These are phyloP conservation scores for Schizaphis graminum DNA, from an alignment of 2,888 invertebrate genomes.

Conservation along the genomic window DNA sequence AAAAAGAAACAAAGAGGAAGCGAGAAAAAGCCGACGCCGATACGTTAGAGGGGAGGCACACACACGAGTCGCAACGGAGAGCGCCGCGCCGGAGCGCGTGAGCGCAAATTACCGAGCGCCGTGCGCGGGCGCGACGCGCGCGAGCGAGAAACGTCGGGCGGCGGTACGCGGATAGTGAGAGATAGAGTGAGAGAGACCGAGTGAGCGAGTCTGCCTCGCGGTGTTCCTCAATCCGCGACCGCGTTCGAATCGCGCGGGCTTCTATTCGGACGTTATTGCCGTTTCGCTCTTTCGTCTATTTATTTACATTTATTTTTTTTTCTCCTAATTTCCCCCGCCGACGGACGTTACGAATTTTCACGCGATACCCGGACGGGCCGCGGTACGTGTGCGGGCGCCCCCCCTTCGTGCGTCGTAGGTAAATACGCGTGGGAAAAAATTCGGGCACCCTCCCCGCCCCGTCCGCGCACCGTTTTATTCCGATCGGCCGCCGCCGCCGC, in stretches of 20 bases:
- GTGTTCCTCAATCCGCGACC: background rate
- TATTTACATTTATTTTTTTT: background rate
- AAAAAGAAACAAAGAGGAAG: background rate
- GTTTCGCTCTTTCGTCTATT: conserved; percentile 12
- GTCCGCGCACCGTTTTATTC: background rate
- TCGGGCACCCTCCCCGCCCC: conserved; percentile 32
- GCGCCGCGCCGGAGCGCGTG: background rate
- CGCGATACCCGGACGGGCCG: background rate
- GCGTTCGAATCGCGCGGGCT: background rate
- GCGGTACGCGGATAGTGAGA: background rate
- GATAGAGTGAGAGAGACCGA: background rate
- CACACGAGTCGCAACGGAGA: background rate
- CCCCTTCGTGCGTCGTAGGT: background rate
- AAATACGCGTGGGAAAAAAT: conserved; percentile 38
- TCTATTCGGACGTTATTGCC: background rate
- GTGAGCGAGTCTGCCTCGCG: background rate
- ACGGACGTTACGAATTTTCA: background rate
- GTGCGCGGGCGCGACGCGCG: background rate
- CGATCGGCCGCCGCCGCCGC: conserved; percentile 1
- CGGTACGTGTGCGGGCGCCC: background rate
- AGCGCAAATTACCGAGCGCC: background rate
- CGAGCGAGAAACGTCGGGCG: background rate
- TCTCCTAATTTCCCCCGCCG: background rate
- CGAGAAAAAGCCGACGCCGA: background rate
- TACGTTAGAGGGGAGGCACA: background rate